Conservation (phyloP, 2,113 vertebrate species). For the Meles meles region DNA sequence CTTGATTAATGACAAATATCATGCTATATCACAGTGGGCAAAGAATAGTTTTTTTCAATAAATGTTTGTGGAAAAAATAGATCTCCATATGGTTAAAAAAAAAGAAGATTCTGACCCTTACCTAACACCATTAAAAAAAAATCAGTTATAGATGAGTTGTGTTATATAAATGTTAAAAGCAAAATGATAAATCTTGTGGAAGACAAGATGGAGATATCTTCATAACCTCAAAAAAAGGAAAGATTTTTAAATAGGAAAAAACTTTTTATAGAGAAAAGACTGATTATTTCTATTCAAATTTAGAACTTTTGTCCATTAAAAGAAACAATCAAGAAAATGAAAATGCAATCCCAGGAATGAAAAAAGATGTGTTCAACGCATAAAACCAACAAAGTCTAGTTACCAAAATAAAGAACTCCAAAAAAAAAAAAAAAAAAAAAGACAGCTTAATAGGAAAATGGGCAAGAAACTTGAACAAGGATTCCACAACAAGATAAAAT, state of each 20-base stretch:
- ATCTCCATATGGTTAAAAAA: neutral
- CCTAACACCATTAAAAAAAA: conserved; percentile 10
- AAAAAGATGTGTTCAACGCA: neutral
- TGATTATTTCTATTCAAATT: neutral
- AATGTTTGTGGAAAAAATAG: conserved; percentile 26
- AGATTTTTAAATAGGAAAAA: neutral
- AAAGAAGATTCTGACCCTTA: neutral
- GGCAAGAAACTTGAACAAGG: neutral
- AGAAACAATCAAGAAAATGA: neutral
- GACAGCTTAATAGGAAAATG: neutral
- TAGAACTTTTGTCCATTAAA: neutral
- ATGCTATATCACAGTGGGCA: neutral
- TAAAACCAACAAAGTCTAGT: neutral
- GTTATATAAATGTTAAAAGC: conserved; percentile 19
- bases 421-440: neutral
- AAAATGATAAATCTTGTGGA: conserved; percentile 7
- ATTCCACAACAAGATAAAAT: neutral
- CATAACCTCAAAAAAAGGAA: neutral
- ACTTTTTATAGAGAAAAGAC: neutral
- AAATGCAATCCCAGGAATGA: neutral
- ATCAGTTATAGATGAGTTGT: neutral
- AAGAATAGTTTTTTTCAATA: neutral
- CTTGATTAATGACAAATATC: neutral
- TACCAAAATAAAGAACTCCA: neutral
- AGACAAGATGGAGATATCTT: neutral